Evolutionary conservation across 1,140 invertebrate species (phyloP), one percentile per base, ranked within the genome.

Genomic region (Pachypeltis micranthus): DNA sequence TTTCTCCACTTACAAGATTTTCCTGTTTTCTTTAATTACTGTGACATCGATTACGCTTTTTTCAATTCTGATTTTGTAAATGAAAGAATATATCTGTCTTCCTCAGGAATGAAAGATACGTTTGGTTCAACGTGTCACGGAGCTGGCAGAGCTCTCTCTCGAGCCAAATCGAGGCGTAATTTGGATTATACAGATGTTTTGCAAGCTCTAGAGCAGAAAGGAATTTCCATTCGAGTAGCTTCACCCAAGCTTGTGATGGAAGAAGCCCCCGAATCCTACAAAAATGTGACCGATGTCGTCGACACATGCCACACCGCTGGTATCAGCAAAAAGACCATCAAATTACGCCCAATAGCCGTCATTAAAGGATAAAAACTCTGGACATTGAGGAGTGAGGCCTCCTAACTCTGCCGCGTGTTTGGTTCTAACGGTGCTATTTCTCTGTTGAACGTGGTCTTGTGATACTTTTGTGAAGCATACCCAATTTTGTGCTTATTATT

Each of bases 191-290:
- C 85, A 67, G 83, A 91, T 63, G 96, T 99, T 7, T 31, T 67
- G 21, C 24, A 28, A 26, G 91, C 92, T 73, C 75, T 99, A 44
- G 83, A 94, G 69, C 76, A 83, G 47, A 84, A 91, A 78, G 95
- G 95, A n/a, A 99, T 98, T 69, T 90, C 94, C 1, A 99, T 99
- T 65, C 80, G 97, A 72, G 93, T 99, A 0, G 97, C 97, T 26
- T 99, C 96, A 14, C 97, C 97, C 0, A 99, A 99, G 78, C 78
- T 99, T 62, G 95, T 99, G 0, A 99, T 99, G 96, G 97, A 99
- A 80, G 97, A 99, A 80, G 93, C 96, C 54, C 97, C 97, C 0
- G 95, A 99, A 74, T 98, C 95, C 0, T 99, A 99, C 75, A 99
- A 99, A 78, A 95, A 99, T 82, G 97, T 99, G 0, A 98, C 94